Base-by-base conservation (phyloP, 2,113 vertebrate species). In the Philantomba maxwellii region DNA sequence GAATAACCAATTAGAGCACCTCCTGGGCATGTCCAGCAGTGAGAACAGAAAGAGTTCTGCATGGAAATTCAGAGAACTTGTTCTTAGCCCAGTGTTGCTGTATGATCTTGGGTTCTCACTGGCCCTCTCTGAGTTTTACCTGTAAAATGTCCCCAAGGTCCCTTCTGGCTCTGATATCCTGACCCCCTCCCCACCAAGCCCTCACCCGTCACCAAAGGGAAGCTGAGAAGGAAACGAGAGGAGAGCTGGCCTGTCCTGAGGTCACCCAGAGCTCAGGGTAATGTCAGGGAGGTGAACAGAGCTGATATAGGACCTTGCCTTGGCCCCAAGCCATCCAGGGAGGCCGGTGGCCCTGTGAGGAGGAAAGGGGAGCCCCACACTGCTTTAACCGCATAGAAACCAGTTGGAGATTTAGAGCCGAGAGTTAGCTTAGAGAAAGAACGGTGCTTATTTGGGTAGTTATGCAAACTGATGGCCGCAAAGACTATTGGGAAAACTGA, bases 401-500 rank as follows among this genome's bases (percentile, higher is more conserved):
- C 98, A 96, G 94, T 36, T 96, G 98, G 86, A 95, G 98, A 98
- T 96, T 96, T 95, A 89, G 94, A 98, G 96, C 97, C 64, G 85
- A 97, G 97, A 96, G 96, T 96, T 97, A 98, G 93, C 98, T 98
- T 96, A 98, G 88, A 98, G 97, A 98, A 98, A 97, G 95, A 98
- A 98, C 90, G 51, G 87, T 93, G 95, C 96, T 98, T 97, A 96
- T 97, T 97, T 97, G 97, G 95, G 94, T 98, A 96, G 90, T 97
- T 98, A 98, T 97, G 97, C 98, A 98, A 98, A 98, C 91, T 97
- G 94, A 93, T 95, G 97, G 87, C 89, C 96, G 95, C 94, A 93
- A 75, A 91, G 97, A 85, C 96, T 97, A 96, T 94, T 97, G 98
- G 98, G 98, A 97, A 98, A 97, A 85, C 14, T 49, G 77, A 81